These are phyloP conservation scores for Heteromyza rotundicornis DNA, from an alignment of 2,888 invertebrate species.

Conservation along the genomic window DNA sequence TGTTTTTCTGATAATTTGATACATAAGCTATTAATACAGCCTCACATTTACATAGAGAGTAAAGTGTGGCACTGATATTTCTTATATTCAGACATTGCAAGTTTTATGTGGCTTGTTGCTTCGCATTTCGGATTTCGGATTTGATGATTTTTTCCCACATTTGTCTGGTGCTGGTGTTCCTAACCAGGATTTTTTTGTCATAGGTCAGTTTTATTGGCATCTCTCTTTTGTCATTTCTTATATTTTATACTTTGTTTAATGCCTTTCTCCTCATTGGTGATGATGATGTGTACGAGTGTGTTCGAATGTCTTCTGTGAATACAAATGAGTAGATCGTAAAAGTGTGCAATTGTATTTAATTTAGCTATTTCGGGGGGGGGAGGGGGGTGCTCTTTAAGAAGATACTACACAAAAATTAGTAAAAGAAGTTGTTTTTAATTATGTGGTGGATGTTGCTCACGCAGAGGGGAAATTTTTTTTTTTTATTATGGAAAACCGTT, in stretches of 20 bases:
- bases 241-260: slow-evolving; percentile 20
- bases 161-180: slow-evolving; percentile 13
- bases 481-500: too few species aligned
- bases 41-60: slow-evolving; percentile 30
- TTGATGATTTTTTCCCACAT: neutral
- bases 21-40: slow-evolving; percentile 44
- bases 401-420: too few species aligned
- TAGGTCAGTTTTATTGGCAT: slow-evolving; percentile 33
- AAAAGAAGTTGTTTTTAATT: too few species aligned
- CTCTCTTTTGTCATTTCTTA: slow-evolving; percentile 4
- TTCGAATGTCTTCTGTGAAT: neutral
- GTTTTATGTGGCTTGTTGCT: slow-evolving; percentile 6
- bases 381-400: too few species aligned
- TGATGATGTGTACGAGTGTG: neutral
- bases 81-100: slow-evolving; percentile 15
- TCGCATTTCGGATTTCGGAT: neutral
- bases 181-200: slow-evolving; percentile 27
- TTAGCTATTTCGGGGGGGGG: too few species aligned
- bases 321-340: neutral
- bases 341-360: neutral
- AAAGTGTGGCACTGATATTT: slow-evolving; percentile 13
- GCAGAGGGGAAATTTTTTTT: too few species aligned
- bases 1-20: slow-evolving; percentile 41
- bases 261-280: slow-evolving; percentile 26
- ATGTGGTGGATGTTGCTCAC: too few species aligned